phyloP scores from a whole-genome alignment of 1,140 invertebrate genomes.

The Vanessa atalanta region DNA sequence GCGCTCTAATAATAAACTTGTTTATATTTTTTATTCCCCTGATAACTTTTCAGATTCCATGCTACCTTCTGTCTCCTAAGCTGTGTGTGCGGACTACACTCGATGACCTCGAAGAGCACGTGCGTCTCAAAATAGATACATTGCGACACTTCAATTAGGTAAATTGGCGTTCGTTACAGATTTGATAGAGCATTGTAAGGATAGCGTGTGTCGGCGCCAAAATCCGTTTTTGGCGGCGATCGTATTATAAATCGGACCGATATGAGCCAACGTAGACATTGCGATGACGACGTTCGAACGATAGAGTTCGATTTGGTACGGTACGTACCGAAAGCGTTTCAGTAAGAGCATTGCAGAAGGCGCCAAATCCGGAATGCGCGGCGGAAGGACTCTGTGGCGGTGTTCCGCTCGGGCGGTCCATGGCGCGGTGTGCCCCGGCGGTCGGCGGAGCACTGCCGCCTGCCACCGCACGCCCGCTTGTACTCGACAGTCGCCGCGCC shows the following conservation, averaged over 20 bases:
- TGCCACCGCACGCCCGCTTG: conserved; percentile 48
- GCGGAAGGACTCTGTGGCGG: conserved; percentile 57
- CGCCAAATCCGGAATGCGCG: conserved; percentile 70
- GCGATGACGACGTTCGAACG: conserved; percentile 9
- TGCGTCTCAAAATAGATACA: conserved; percentile 63
- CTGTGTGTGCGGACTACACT: conserved; percentile 42
- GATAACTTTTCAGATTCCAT: conserved; percentile 65
- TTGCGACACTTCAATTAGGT: conserved; percentile 52
- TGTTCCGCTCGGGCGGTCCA: conserved; percentile 64
- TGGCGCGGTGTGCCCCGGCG: conserved; percentile 63
- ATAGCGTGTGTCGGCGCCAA: conserved; percentile 55
- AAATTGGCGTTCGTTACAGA: conserved; percentile 48
- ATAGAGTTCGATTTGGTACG: conserved; percentile 18
- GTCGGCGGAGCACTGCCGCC: conserved; percentile 65
- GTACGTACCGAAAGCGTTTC: conserved; percentile 76
- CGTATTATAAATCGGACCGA: conserved; percentile 26
- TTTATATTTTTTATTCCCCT: conserved; percentile 78
- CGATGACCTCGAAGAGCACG: conserved; percentile 63
- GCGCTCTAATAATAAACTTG: conserved; percentile 80
- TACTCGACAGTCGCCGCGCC: conserved; percentile 40
- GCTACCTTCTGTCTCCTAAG: conserved; percentile 40
- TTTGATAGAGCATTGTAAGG: conserved; percentile 46
- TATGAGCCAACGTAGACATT: conserved; percentile 21
- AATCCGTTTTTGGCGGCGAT: conserved; percentile 43
- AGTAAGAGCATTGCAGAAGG: conserved; percentile 75